Conservation (phyloP, 1,140 invertebrate genomes). For the Sitodiplosis mosellana region DNA sequence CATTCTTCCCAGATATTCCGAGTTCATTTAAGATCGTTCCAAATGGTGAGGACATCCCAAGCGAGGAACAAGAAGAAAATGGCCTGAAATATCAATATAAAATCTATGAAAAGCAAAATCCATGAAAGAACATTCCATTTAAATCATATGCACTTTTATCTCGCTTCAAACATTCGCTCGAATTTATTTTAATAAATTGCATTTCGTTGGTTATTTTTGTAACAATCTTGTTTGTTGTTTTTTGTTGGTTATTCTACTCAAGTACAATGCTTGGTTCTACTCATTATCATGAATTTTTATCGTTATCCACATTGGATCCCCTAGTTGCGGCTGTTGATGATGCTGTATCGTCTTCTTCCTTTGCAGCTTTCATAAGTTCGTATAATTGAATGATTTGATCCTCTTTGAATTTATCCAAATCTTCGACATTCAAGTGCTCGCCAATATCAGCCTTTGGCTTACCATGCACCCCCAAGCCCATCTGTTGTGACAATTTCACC, state of each 20-base stretch:
- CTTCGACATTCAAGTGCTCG: slow-evolving; percentile 35
- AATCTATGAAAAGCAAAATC: slow-evolving; percentile 40
- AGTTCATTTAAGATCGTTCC: slow-evolving; percentile 34
- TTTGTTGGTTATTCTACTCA: slow-evolving; percentile 14
- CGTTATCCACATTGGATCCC: too few relatives aligned
- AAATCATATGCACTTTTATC: neutral
- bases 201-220: slow-evolving; percentile 7
- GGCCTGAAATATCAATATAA: slow-evolving; percentile 51
- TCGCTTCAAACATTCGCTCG: neutral
- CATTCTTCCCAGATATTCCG: slow-evolving; percentile 65
- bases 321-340: too few relatives aligned
- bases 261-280: too few relatives aligned
- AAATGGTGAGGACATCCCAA: slow-evolving; percentile 39
- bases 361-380: slow-evolving; percentile 55
- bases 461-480: slow-evolving; percentile 19
- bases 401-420: slow-evolving; percentile 52
- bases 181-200: too few relatives aligned
- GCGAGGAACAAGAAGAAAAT: slow-evolving; percentile 50
- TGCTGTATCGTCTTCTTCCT: neutral
- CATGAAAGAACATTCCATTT: neutral
- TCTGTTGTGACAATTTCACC: slow-evolving; percentile 25
- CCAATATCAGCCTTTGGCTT: slow-evolving; percentile 16
- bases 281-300: neutral
- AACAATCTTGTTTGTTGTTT: slow-evolving; percentile 6
- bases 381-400: slow-evolving; percentile 68